Evolutionary conservation across 92 coral and sea anemone genomes (phyloP).

Genomic region (Chrysogorgia sp.): DNA sequence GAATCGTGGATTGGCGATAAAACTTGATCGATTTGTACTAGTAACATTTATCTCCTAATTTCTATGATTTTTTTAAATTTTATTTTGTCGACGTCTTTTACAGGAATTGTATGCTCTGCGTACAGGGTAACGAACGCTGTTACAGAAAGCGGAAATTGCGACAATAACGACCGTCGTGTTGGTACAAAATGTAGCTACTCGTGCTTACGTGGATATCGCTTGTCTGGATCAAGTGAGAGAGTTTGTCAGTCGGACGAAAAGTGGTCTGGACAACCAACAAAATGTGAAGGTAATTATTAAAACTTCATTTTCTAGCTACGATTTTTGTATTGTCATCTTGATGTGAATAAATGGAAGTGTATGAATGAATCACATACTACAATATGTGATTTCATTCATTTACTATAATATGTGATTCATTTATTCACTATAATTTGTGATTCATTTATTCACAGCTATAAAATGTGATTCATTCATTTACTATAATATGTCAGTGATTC

Average conservation of each 20-base stretch:
- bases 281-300: conserved; percentile 77
- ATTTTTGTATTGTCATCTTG: too few species aligned
- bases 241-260: conserved; percentile 76
- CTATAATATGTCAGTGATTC: too few species aligned
- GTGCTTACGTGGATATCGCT: conserved; percentile 72
- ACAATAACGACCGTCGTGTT: conserved; percentile 47
- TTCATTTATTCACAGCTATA: too few species aligned
- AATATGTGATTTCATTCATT: too few species aligned
- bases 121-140: conserved; percentile 66
- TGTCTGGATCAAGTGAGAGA: conserved; percentile 73
- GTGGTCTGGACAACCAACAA: conserved; percentile 83
- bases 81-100: too few species aligned
- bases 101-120: conserved; percentile 71
- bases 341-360: too few species aligned
- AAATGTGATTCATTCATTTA: too few species aligned
- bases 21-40: neutral
- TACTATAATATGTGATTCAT: too few species aligned
- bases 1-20: too few species aligned
- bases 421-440: too few species aligned
- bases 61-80: neutral
- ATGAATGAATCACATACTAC: too few species aligned
- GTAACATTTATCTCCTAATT: neutral
- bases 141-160: conserved; percentile 73
- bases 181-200: conserved; percentile 73
- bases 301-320: neutral